phyloP scores from a whole-genome alignment of 2,113 vertebrate species.

The Apodemus speciosus region DNA sequence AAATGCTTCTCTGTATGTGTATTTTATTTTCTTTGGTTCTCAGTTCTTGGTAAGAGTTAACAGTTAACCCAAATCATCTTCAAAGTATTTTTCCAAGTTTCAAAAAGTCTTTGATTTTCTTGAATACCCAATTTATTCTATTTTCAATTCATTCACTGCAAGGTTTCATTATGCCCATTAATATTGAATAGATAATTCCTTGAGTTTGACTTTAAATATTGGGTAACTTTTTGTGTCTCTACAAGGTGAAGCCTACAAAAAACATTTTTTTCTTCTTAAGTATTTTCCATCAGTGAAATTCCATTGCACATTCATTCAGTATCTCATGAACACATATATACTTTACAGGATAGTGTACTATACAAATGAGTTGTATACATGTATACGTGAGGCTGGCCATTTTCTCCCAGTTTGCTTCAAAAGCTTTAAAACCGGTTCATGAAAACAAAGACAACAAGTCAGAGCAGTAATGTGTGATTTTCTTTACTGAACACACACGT shows the following conservation, averaged over 20 bases:
- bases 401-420: slow-evolving; percentile 27
- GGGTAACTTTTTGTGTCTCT: not conserved
- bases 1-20: not conserved
- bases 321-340: not conserved
- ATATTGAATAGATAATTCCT: slow-evolving; percentile 18
- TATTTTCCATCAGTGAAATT: slow-evolving; percentile 24
- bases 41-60: slow-evolving; percentile 20
- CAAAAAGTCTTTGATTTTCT: slow-evolving; percentile 11
- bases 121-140: not conserved
- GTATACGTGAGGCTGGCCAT: not conserved
- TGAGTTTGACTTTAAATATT: slow-evolving; percentile 18
- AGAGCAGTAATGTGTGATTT: not conserved
- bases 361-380: not conserved
- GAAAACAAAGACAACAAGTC: not conserved
- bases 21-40: slow-evolving; percentile 14
- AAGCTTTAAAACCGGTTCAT: not conserved
- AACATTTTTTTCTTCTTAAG: not conserved
- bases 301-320: not conserved
- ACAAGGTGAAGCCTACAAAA: not conserved
- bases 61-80: slow-evolving; percentile 33
- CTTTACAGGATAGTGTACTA: not conserved
- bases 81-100: slow-evolving; percentile 24
- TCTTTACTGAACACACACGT: not conserved
- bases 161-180: slow-evolving; percentile 15
- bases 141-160: not conserved